phyloP scores from a whole-genome alignment of 2,888 invertebrate species.

The Micoletzkya japonica region DNA sequence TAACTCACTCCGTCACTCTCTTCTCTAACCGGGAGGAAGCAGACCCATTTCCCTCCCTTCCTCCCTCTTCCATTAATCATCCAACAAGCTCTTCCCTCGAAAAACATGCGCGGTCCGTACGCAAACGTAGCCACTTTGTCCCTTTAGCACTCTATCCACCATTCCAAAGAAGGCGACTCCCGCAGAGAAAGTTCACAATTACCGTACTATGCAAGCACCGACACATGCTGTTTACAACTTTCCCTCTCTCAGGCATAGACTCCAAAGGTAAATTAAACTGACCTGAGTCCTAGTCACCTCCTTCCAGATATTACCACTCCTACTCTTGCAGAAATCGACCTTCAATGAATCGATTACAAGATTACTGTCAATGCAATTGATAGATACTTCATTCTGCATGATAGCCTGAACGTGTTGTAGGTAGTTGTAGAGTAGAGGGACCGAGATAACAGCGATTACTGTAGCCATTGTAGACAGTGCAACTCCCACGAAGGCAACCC shows the following conservation, averaged over 20 bases:
- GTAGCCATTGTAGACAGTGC: constrained; percentile 26
- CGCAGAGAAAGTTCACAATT: too few species aligned
- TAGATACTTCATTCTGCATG: constrained; percentile 29
- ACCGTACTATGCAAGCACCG: too few species aligned
- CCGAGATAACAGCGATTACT: constrained; percentile 11
- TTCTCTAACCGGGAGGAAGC: too few species aligned
- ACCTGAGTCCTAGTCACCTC: constrained; percentile 29
- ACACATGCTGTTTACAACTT: constrained; percentile 10
- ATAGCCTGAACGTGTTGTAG: constrained; percentile 20
- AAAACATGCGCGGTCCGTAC: too few species aligned
- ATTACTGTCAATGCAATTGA: too few species aligned
- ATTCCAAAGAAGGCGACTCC: too few species aligned
- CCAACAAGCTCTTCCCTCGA: too few species aligned
- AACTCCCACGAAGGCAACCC: constrained; percentile 28
- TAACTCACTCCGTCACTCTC: constrained; percentile 9
- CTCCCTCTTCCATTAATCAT: constrained; percentile 4
- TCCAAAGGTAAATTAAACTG: not conserved
- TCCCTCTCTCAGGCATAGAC: not conserved
- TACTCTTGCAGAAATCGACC: constrained; percentile 29
- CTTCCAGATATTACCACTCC: constrained; percentile 24
- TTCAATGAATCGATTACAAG: not conserved
- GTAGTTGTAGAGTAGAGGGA: constrained; percentile 29
- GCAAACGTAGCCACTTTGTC: too few species aligned
- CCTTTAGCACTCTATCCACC: too few species aligned
- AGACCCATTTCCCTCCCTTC: constrained; percentile 3